Evolutionary conservation across 2,113 vertebrate genomes (phyloP), one percentile per base, ranked within the genome.

Genomic region (Manacus vitellinus): DNA sequence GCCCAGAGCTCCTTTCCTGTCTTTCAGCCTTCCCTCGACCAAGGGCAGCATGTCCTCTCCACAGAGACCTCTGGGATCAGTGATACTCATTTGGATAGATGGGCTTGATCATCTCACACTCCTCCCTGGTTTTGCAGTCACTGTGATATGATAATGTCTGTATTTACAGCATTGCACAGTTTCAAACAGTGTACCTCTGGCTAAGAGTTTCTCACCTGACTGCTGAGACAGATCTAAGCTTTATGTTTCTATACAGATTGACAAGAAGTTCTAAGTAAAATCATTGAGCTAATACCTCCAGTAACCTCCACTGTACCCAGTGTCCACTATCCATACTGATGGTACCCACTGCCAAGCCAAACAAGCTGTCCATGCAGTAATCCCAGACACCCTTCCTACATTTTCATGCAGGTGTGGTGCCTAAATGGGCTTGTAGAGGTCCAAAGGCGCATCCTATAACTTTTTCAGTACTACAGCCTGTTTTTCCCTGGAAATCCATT

Each of bases 291-390:
- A 58, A 24, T 51, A 33, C 14, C 22, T 82, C 37, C 33, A 51
- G 44, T 79, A 55, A 59, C 9, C 21, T 70, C n/a, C 41, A 24
- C 35, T 35, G 18, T 39, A 74, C 24, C 62, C 10, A 44, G 15
- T 61, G 22, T 22, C 44, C 0, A 0, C 61, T 35, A 82, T 44
- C 12, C 0, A 0, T 39, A 35, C 31, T 10, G 9, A 51, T 51
- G 46, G 25, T 44, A 54, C 19, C 14, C 51, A 86, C 8, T 30
- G 89, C 25, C 17, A 71, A 61, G 13, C 13, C 62, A 51, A 79
- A 51, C 35, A 61, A 61, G 24, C 8, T 91, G 54, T 39, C 39
- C 31, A 23, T 15, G 6, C 35, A 51, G 10, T 58, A 82, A 74
- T 82, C 21, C 41, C 46, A 55, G 28, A 5, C 37, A 59, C 33